phyloP scores from a whole-genome alignment of 92 coral and sea anemone species.

The Palythoa grandiflora region DNA sequence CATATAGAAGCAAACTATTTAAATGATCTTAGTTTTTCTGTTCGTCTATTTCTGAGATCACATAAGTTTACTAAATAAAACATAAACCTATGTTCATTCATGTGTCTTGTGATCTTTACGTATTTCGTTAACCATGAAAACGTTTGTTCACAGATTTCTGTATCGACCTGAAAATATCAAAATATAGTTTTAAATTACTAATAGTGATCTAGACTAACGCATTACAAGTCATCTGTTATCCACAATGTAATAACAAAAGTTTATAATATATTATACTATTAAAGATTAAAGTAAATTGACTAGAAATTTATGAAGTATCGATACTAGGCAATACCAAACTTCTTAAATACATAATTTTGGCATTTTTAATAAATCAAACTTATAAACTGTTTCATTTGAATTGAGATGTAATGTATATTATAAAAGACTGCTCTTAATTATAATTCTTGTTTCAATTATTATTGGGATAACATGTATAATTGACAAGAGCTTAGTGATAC shows the following conservation, averaged over 20 bases:
- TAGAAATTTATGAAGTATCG: background rate
- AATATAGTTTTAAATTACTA: background rate
- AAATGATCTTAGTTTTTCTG: background rate
- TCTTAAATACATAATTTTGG: too few relatives aligned
- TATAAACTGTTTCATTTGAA: too few relatives aligned
- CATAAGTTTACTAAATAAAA: conserved; percentile 3
- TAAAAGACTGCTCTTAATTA: too few relatives aligned
- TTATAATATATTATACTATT: background rate
- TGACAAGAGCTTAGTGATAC: too few relatives aligned
- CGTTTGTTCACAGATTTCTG: conserved; percentile 7
- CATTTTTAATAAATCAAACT: too few relatives aligned
- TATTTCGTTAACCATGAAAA: background rate
- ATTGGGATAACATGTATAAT: too few relatives aligned
- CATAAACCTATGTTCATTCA: background rate
- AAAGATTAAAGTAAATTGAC: background rate
- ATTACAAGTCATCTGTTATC: background rate
- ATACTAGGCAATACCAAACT: too few relatives aligned
- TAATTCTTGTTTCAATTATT: too few relatives aligned
- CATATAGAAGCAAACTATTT: background rate
- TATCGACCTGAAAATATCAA: background rate
- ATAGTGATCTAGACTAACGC: background rate
- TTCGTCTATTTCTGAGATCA: background rate
- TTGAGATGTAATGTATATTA: too few relatives aligned
- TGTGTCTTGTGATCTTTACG: background rate
- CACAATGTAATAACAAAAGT: background rate